Percentiles rank a stretch among this genome's conserved stretches.
These are phyloP conservation scores for Scytalopus superciliaris DNA, from an alignment of 2,113 vertebrate species.

Conservation along the genomic window DNA sequence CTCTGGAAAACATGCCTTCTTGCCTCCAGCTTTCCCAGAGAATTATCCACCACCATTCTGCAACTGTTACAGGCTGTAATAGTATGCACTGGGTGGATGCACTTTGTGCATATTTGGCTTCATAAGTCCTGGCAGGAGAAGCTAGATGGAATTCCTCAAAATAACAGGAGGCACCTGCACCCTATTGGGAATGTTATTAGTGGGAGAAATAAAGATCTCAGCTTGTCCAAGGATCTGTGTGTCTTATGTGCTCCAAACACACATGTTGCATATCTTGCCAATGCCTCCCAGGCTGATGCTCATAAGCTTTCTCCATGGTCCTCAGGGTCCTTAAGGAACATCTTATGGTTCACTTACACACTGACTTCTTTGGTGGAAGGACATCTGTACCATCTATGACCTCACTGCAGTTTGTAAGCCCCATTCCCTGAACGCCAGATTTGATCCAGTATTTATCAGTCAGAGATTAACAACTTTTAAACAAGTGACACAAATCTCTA, in stretches of 20 bases:
- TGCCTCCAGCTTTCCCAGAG: background rate
- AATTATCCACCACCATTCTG: background rate
- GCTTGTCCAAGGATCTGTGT: background rate
- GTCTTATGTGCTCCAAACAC: background rate
- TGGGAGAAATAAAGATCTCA: constrained; percentile 12
- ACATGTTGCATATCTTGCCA: constrained; percentile 10
- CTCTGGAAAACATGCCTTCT: constrained; percentile 1
- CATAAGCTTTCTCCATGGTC: background rate
- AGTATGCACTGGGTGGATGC: background rate
- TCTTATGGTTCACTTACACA: background rate
- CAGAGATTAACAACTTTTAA: background rate
- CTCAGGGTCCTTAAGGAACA: background rate
- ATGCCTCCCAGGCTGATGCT: constrained; percentile 22
- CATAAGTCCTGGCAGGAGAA: constrained; percentile 1
- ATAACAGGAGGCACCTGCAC: constrained; percentile 53
- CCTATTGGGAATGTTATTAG: constrained; percentile 36
- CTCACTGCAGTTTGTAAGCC: background rate
- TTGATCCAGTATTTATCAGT: background rate
- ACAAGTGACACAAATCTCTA: background rate
- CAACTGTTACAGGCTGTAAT: background rate
- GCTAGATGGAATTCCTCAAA: constrained; percentile 36
- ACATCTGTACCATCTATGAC: background rate
- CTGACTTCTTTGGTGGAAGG: background rate
- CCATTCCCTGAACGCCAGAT: background rate
- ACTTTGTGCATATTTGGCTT: background rate